A percentile compares a stretch with the other conserved stretches of the same genome.
Conservation (phyloP, 64 coral and sea anemone species). For the Acropora tenuis region DNA sequence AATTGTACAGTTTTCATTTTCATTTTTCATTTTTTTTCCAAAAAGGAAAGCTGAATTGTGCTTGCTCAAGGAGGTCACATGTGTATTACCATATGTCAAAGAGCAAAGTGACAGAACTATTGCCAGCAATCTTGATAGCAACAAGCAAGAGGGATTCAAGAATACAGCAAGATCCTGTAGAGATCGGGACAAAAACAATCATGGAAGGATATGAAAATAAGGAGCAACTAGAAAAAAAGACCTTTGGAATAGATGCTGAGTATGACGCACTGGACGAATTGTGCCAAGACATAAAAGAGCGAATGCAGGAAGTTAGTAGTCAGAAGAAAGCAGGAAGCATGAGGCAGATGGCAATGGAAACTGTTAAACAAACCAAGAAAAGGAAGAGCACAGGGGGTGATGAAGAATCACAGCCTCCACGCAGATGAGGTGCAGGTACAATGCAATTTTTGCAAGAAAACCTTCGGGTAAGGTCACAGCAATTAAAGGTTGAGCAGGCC, state of each 20-base stretch:
- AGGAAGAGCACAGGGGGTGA: conserved; percentile 28
- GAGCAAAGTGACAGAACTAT: conserved; percentile 46
- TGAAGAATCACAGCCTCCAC: conserved; percentile 39
- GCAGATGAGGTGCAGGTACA: conserved; percentile 50
- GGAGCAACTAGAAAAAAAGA: conserved; percentile 38
- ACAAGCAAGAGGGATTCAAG: conserved; percentile 37
- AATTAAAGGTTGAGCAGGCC: conserved; percentile 43
- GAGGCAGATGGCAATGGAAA: conserved; percentile 48
- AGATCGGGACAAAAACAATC: conserved; percentile 36
- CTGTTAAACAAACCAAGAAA: conserved; percentile 31
- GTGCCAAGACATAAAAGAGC: conserved; percentile 51
- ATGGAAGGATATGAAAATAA: conserved; percentile 43
- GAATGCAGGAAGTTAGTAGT: conserved; percentile 44
- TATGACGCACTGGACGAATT: conserved; percentile 22
- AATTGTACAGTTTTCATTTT: conserved; percentile 24
- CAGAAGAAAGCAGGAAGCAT: conserved; percentile 40
- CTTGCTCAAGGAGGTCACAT: conserved; percentile 48
- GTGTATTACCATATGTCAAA: conserved; percentile 37
- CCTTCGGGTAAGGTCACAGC: conserved; percentile 22
- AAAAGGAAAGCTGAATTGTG: conserved; percentile 52
- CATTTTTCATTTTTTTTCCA: conserved; percentile 32
- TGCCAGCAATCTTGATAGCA: conserved; percentile 22
- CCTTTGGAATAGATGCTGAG: conserved; percentile 45
- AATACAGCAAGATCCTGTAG: conserved; percentile 45
- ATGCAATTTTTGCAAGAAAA: conserved; percentile 50